Conservation (phyloP, 2,113 vertebrate species). For the Rhinogobius similis region DNA sequence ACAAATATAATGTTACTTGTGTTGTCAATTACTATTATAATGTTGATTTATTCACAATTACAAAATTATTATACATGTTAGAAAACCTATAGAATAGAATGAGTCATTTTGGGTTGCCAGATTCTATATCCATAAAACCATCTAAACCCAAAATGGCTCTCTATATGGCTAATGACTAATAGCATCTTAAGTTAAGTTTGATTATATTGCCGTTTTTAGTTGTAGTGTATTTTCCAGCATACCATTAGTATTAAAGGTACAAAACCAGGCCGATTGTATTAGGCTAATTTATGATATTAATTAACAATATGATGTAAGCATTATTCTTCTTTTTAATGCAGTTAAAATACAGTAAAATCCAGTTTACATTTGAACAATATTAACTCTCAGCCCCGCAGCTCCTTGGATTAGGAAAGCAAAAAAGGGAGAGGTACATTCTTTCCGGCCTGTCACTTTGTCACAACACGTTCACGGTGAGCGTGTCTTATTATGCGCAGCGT, state of each 20-base stretch:
- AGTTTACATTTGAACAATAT: background rate
- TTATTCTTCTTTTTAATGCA: background rate
- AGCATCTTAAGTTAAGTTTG: too few relatives aligned
- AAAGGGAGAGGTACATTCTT: conserved; percentile 55
- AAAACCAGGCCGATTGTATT: background rate
- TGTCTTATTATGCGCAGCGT: conserved; percentile 70
- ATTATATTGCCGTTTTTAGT: too few relatives aligned
- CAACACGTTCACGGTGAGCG: conserved; percentile 69
- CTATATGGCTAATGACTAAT: too few relatives aligned
- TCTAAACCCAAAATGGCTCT: too few relatives aligned
- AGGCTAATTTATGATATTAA: background rate
- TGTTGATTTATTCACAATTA: too few relatives aligned
- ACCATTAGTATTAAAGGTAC: background rate
- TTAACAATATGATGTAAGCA: background rate
- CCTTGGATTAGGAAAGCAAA: conserved; percentile 14
- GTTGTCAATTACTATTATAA: too few relatives aligned
- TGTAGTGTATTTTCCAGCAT: too few relatives aligned
- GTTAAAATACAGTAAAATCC: background rate
- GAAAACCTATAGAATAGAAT: too few relatives aligned
- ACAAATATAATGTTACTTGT: background rate
- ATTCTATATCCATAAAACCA: too few relatives aligned
- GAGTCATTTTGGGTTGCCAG: too few relatives aligned
- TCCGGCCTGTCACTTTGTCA: conserved; percentile 64
- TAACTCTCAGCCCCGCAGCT: conserved; percentile 7
- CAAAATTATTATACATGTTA: too few relatives aligned